Evolutionary conservation across 2,113 vertebrate species (phyloP).

Genomic region (Chiloscyllium plagiosum): DNA sequence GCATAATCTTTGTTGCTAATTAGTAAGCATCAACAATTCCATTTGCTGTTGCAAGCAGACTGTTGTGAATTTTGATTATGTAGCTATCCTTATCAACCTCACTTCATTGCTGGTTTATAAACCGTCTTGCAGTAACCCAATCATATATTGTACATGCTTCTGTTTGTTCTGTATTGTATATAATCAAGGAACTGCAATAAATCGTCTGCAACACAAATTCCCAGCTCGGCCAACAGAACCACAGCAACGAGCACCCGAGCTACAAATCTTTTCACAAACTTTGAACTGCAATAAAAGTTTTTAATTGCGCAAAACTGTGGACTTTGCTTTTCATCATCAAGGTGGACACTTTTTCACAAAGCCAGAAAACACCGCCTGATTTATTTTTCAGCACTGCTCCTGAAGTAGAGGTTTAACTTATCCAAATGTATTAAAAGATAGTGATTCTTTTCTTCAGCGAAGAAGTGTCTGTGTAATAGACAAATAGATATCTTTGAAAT

Average conservation of each 20-base stretch:
- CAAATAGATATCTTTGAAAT: not conserved
- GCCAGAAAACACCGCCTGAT: not conserved
- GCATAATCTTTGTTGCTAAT: not conserved
- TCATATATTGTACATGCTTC: not conserved
- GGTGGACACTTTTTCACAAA: not conserved
- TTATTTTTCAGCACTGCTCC: not conserved
- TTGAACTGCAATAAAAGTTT: not conserved
- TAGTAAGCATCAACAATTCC: not conserved
- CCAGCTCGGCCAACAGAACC: no score
- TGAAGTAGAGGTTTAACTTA: not conserved
- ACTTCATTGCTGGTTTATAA: not conserved
- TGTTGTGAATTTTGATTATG: not conserved
- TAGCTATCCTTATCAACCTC: not conserved
- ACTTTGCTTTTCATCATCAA: not conserved
- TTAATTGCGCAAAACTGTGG: not conserved
- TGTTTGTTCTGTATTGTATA: not conserved
- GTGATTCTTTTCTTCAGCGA: not conserved
- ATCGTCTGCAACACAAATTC: no score
- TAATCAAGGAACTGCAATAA: not conserved
- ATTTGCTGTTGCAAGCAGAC: not conserved
- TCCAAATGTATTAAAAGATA: not conserved
- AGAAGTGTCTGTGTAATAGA: not conserved
- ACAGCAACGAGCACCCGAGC: no score
- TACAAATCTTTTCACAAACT: no score
- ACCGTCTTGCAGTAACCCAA: not conserved